Evolutionary conservation across 2,113 vertebrate species (phyloP), one percentile per base, ranked within the genome.

Genomic region (Perca schrenkii): DNA sequence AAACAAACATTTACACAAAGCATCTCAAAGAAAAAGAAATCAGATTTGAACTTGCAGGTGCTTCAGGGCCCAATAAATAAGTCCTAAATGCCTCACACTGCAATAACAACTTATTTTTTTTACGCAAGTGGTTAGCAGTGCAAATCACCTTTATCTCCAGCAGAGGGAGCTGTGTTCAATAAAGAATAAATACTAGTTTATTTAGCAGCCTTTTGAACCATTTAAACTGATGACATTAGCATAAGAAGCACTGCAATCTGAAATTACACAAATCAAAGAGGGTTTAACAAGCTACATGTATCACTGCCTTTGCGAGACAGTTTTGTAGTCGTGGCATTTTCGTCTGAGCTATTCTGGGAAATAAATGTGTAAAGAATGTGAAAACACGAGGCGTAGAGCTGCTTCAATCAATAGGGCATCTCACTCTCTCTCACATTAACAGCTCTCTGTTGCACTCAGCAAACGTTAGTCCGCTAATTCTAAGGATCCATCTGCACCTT

Each of bases 381-480:
- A 4, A 28, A 63, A 62, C 57, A 43, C 0, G 0, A 69, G n/a
- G 28, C 31, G 22, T 15, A 21, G 40, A 64, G 50, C 71, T 6
- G 54, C 54, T 49, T 66, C 50, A 67, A 34, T 79, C 36, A 78
- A 66, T 63, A 74, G 46, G 68, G 16, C 17, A 56, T 21, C 58
- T 46, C 50, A 12, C 25, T 36, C 19, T 6, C 43, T 67, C 14
- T 8, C 62, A 43, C 57, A 82, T 81, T 79, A 84, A 65, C 87
- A 62, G 60, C 60, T 46, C 60, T 46, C 50, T n/a, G 12, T 25
- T 49, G 34, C 3, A 46, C 65, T 80, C 3, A 8, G 70, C 69
- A 80, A 54, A 86, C 52, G 86, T 47, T 8, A 72, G 22, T 80
- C 82, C 19, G 80, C 79, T 87, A 78, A 88, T 88, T 68, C 61